Evolutionary conservation across 1,140 invertebrate species (phyloP).

Genomic region (Tenebrio molitor): DNA sequence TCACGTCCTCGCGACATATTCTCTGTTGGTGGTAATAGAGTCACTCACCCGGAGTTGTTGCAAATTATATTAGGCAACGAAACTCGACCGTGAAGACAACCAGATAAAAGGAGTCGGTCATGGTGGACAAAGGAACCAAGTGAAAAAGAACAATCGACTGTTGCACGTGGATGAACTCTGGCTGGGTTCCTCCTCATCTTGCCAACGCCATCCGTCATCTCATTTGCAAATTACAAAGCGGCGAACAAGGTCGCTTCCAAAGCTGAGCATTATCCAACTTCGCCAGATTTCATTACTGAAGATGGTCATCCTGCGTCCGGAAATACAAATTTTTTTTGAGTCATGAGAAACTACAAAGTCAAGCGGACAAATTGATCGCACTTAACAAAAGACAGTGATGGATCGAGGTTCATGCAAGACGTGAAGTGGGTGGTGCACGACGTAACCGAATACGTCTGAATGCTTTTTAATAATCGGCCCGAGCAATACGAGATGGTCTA

Average conservation of each 20-base stretch:
- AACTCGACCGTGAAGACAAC: conserved; percentile 10
- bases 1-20: conserved; percentile 35
- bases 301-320: neutral
- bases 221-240: conserved; percentile 46
- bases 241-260: conserved; percentile 6
- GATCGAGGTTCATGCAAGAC: conserved; percentile 1
- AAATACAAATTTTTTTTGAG: conserved; percentile 8
- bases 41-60: conserved; percentile 27
- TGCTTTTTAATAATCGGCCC: neutral
- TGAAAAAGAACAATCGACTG: conserved; percentile 31
- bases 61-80: conserved; percentile 36
- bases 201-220: conserved; percentile 32
- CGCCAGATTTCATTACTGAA: conserved; percentile 8
- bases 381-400: conserved; percentile 29
- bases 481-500: too few relatives aligned
- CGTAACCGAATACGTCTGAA: neutral
- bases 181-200: conserved; percentile 23
- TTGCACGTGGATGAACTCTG: conserved; percentile 40
- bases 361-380: conserved; percentile 22
- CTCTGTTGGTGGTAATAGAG: conserved; percentile 33
- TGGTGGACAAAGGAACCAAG: conserved; percentile 18
- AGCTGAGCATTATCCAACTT: conserved; percentile 15
- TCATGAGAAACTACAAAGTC: conserved; percentile 3
- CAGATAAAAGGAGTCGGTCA: conserved; percentile 18
- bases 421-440: conserved; percentile 20